Evolutionary conservation across 2,797 vertebrate species (phyloP), one percentile per base, ranked within the genome.

Genomic region (Ptychobarbus kaznakovi): DNA sequence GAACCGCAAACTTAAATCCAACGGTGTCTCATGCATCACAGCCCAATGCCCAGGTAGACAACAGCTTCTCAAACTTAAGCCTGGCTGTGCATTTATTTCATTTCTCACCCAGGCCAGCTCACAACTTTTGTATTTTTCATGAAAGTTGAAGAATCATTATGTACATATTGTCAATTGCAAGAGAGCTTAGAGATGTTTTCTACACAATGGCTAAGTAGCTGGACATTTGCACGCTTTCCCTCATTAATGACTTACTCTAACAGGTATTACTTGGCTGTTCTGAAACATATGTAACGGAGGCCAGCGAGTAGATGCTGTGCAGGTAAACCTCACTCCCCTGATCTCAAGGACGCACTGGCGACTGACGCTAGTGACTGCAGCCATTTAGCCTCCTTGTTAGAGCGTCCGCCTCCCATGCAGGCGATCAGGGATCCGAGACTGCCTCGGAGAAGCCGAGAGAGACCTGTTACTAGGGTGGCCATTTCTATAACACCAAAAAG

Each of bases 241-340:
- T 46, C 53, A 8, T 61, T 4, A 58, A 32, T 22, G 32, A 80
- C 9, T 72, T 46, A 10, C 46, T 69, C 53, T 53, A 81, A 81
- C 38, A 68, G 16, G 9, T 61, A n/a, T 72, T 56, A 42, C 66
- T 53, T 28, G 68, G 40, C 51, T 82, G 35, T 73, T 81, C 15
- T 38, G 6, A 81, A 56, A 81, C 2, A 46, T 44, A 12, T 32
- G 32, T 32, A 32, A 32, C 32, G 32, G 32, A 32, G 32, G 32
- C 3, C 32, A 32, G 32, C 3, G 32, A 3, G 32, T 32, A 32
- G 32, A 32, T 32, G 32, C 32, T 32, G 32, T 32, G 32, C 32
- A 32, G 32, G 32, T 32, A 32, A 32, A 32, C 32, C 32, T 32
- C 32, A 2, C 32, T 32, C 32, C 32, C 32, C 32, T 32, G 32